Evolutionary conservation across 2,113 vertebrate genomes (phyloP).

Genomic region (Hiodon alosoides): DNA sequence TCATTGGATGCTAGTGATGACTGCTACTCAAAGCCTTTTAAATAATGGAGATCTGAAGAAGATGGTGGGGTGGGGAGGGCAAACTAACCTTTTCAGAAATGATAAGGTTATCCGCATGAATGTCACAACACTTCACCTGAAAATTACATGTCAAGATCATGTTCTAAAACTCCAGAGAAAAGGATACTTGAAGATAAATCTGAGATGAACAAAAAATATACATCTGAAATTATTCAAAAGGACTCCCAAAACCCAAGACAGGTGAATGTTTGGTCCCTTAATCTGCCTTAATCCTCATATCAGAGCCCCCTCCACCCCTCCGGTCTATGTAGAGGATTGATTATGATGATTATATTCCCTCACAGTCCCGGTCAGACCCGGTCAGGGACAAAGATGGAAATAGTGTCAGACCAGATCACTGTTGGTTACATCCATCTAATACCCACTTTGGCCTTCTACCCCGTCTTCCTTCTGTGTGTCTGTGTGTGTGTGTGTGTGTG

Average conservation of each 20-base stretch:
- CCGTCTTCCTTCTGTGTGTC: conserved; percentile 42
- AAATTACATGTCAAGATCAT: conserved; percentile 53
- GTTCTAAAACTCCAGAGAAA: background rate
- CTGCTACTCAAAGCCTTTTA: background rate
- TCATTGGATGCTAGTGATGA: background rate
- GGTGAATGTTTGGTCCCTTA: background rate
- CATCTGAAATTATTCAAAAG: background rate
- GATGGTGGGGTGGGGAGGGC: conserved; percentile 36
- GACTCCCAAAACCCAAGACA: background rate
- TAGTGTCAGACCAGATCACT: conserved; percentile 69
- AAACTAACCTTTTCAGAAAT: conserved; percentile 74
- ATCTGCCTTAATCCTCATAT: background rate
- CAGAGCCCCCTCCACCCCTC: background rate
- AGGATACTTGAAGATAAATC: background rate
- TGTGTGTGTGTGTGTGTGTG: background rate
- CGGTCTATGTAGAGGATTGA: background rate
- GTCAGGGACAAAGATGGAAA: conserved; percentile 41
- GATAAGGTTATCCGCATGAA: conserved; percentile 79
- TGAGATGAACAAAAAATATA: background rate
- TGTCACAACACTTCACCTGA: conserved; percentile 78
- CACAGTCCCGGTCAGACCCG: conserved; percentile 46
- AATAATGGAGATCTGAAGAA: conserved; percentile 32
- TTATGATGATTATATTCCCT: conserved; percentile 36
- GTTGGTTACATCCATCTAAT: conserved; percentile 79
- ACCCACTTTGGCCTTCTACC: conserved; percentile 70